Percentiles rank a stretch among this genome's conserved stretches.
phyloP scores from a whole-genome alignment of 1,140 invertebrate species.

The Leptopilina clavipes region DNA sequence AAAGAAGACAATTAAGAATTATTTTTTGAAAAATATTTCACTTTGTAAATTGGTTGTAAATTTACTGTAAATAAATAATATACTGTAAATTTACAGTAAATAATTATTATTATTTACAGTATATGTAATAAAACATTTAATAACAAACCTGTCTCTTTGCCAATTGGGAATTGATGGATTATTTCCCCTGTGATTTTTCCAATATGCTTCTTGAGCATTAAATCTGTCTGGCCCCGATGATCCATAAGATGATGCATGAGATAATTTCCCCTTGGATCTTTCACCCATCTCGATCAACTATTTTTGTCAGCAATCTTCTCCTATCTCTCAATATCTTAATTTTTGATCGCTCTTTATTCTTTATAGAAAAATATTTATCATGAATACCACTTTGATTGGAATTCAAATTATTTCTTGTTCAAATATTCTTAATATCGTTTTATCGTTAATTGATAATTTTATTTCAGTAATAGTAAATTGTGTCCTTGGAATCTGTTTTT shows the following conservation, averaged over 20 bases:
- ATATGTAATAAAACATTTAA: neutral
- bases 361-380: neutral
- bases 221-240: constrained; percentile 42
- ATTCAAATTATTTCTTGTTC: too few species aligned
- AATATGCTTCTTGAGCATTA: constrained; percentile 43
- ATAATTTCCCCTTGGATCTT: constrained; percentile 25
- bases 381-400: too few species aligned
- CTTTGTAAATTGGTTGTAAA: too few species aligned
- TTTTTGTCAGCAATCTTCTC: neutral
- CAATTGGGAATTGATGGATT: constrained; percentile 30
- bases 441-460: too few species aligned
- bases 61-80: too few species aligned
- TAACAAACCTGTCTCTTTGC: constrained; percentile 47
- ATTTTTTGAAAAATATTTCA: too few species aligned
- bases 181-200: constrained; percentile 49
- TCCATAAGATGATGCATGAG: constrained; percentile 37
- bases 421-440: too few species aligned
- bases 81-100: neutral
- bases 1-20: neutral
- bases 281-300: constrained; percentile 54
- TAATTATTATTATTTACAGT: too few species aligned
- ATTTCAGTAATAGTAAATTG: too few species aligned
- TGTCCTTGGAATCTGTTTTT: too few species aligned
- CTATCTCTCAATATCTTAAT: neutral
- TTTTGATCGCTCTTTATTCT: neutral